phyloP scores from a whole-genome alignment of 2,888 invertebrate genomes.

The Toxonevra muliebris region DNA sequence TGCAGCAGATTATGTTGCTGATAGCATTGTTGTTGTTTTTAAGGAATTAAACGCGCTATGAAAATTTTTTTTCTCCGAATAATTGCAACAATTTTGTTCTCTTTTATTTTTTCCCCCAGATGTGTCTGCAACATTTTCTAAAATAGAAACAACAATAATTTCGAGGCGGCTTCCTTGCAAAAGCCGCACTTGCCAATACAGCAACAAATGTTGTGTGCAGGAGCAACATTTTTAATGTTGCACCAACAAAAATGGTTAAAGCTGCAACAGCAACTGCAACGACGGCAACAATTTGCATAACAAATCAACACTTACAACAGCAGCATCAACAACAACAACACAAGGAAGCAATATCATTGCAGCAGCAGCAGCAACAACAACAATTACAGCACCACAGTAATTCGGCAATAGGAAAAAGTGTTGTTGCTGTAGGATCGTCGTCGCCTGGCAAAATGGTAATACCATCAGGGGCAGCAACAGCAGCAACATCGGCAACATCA shows the following conservation, averaged over 20 bases:
- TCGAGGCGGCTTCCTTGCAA: background rate
- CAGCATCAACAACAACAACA: slow-evolving; percentile 27
- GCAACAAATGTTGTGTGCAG: slow-evolving; percentile 7
- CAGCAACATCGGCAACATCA: slow-evolving; percentile 43
- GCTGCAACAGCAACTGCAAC: slow-evolving; percentile 48
- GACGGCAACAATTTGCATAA: slow-evolving; percentile 50
- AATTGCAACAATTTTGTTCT: too few species aligned
- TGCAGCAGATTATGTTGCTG: too few species aligned
- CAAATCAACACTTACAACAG: slow-evolving; percentile 41
- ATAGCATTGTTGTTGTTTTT: too few species aligned
- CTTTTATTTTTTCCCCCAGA: too few species aligned
- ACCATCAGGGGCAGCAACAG: slow-evolving; percentile 73
- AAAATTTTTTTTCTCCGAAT: too few species aligned
- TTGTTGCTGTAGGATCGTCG: slow-evolving; percentile 31
- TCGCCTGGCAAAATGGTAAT: slow-evolving; percentile 57
- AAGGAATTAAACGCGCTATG: too few species aligned
- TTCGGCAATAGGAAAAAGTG: slow-evolving; percentile 44
- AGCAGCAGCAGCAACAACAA: slow-evolving; percentile 41
- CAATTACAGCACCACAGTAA: slow-evolving; percentile 23
- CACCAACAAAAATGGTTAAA: slow-evolving; percentile 57
- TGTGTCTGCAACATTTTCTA: too few species aligned
- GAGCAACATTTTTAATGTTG: slow-evolving; percentile 50
- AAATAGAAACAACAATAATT: background rate
- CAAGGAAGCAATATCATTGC: slow-evolving; percentile 33
- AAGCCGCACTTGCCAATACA: too few species aligned